Conservation (phyloP, 2,888 invertebrate species). For the Boloria euphrosyne region DNA sequence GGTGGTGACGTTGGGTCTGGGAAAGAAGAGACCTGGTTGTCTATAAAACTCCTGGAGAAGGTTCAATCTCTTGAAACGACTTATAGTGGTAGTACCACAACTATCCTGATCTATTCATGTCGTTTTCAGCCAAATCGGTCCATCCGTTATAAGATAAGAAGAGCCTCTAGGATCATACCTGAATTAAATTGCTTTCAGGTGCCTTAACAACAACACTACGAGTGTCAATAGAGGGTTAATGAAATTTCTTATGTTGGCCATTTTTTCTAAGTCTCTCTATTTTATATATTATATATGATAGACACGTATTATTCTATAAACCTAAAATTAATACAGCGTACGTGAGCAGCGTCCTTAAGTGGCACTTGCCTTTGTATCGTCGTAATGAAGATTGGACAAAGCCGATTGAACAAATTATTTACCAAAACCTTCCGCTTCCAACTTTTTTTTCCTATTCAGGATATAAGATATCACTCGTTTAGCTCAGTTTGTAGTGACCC, state of each 20-base stretch:
- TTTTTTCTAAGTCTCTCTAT: constrained; percentile 54
- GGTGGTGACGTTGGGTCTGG: too few relatives aligned
- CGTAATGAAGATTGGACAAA: constrained; percentile 57
- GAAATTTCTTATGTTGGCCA: constrained; percentile 1
- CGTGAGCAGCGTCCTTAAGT: constrained; percentile 62
- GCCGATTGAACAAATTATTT: constrained; percentile 25
- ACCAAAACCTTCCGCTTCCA: neutral
- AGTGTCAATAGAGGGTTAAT: constrained; percentile 2
- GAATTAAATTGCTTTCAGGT: neutral
- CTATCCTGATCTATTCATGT: too few relatives aligned
- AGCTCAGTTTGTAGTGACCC: too few relatives aligned
- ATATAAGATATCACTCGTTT: too few relatives aligned
- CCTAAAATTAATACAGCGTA: constrained; percentile 74
- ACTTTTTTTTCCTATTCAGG: neutral
- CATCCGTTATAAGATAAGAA: too few relatives aligned
- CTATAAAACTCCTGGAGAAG: too few relatives aligned
- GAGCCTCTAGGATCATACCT: too few relatives aligned
- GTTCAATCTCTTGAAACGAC: too few relatives aligned
- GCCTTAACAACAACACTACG: neutral
- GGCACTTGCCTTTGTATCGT: constrained; percentile 58
- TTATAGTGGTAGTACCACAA: too few relatives aligned
- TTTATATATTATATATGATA: constrained; percentile 62
- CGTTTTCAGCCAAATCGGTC: too few relatives aligned
- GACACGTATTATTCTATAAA: constrained; percentile 79
- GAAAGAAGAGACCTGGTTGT: too few relatives aligned